These are phyloP conservation scores for Neotoxoptera formosana DNA, from an alignment of 1,140 invertebrate species.

Conservation along the genomic window DNA sequence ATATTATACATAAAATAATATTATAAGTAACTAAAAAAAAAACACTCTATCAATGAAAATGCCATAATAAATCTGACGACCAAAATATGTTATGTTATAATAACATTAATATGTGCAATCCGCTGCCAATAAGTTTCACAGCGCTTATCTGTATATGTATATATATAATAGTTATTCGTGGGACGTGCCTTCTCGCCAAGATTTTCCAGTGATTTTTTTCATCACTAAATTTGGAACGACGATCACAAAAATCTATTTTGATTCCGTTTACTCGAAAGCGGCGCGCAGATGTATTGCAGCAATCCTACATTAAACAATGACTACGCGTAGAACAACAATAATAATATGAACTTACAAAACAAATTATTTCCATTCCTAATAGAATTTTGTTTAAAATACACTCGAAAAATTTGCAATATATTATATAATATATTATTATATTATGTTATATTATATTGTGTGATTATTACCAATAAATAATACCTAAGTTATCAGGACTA, in stretches of 20 bases:
- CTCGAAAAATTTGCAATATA: background rate
- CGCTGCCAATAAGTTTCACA: background rate
- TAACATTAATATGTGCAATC: background rate
- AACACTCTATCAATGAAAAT: background rate
- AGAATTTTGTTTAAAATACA: background rate
- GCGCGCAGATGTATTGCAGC: background rate
- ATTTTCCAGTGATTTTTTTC: background rate
- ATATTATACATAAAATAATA: background rate
- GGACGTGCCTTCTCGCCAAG: background rate
- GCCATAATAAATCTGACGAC: background rate
- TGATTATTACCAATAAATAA: background rate
- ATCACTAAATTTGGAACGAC: background rate
- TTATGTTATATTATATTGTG: background rate
- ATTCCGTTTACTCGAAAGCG: background rate
- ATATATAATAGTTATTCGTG: background rate
- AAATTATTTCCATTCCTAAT: background rate
- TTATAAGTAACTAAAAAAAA: background rate
- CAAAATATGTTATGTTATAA: background rate
- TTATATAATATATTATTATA: too few species aligned
- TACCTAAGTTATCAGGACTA: background rate
- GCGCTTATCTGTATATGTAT: background rate
- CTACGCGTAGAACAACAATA: background rate
- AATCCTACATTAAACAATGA: background rate
- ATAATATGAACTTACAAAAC: background rate
- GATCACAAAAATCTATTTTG: background rate